Conservation (phyloP, 2,113 vertebrate species). For the Stercorarius parasiticus region DNA sequence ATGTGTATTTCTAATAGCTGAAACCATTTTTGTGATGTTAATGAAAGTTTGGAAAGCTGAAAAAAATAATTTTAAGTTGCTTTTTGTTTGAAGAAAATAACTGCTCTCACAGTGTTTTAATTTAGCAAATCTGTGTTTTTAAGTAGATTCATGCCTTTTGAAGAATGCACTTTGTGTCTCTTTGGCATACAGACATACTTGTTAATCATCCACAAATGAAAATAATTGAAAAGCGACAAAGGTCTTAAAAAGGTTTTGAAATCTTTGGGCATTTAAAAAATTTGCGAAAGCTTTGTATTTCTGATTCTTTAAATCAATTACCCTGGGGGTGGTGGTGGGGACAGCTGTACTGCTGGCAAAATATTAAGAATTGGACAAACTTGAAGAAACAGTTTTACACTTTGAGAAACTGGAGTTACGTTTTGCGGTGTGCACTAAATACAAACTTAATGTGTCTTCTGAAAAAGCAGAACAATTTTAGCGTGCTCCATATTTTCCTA, state of each 20-base stretch:
- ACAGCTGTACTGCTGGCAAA: not conserved
- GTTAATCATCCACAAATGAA: not conserved
- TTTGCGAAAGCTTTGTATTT: not conserved
- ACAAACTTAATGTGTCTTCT: not conserved
- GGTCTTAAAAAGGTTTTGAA: constrained; percentile 13
- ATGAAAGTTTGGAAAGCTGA: not conserved
- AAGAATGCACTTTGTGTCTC: not conserved
- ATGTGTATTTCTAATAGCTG: not conserved
- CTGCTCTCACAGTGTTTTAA: not conserved
- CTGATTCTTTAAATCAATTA: not conserved
- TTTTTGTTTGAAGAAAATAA: not conserved
- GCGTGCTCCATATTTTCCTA: not conserved
- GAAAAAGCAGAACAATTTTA: not conserved
- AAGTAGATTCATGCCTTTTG: not conserved
- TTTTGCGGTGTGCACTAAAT: not conserved
- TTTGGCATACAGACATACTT: not conserved
- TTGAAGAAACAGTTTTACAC: not conserved
- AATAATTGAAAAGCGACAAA: not conserved
- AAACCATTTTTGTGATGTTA: not conserved
- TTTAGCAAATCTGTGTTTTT: not conserved
- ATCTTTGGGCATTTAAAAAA: not conserved
- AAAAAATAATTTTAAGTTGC: not conserved
- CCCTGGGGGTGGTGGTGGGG: not conserved
- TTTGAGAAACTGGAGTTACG: not conserved
- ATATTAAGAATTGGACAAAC: not conserved